Percentiles rank a stretch among this genome's conserved stretches.
phyloP scores from a whole-genome alignment of 2,797 vertebrate genomes.

The Dermochelys coriacea region DNA sequence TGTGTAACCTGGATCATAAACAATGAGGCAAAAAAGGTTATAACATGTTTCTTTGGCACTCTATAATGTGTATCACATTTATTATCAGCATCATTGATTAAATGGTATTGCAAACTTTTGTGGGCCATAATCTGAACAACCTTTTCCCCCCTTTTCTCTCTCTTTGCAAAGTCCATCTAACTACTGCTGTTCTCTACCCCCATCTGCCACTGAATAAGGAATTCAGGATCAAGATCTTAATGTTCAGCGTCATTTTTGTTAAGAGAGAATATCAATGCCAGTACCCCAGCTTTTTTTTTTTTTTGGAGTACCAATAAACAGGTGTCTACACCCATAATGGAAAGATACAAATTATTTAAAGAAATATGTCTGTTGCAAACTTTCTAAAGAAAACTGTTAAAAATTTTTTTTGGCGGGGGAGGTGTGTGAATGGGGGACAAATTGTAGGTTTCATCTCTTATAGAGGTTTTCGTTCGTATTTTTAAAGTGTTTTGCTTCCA shows the following conservation, averaged over 20 bases:
- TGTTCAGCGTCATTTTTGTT: neutral
- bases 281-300: neutral
- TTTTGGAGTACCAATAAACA: neutral
- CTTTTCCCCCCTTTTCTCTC: neutral
- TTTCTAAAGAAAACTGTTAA: neutral
- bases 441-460: neutral
- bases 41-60: neutral
- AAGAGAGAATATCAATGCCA: neutral
- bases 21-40: neutral
- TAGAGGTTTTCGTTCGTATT: neutral
- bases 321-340: neutral
- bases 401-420: too few relatives aligned
- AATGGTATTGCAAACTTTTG: neutral
- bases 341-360: neutral
- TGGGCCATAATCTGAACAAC: neutral
- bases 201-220: neutral
- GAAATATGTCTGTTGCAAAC: neutral
- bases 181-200: neutral
- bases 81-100: neutral
- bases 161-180: neutral
- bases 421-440: neutral
- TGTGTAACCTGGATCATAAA: neutral
- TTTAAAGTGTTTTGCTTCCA: neutral
- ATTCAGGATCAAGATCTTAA: neutral
- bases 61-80: neutral